Evolutionary conservation across 2,113 vertebrate species (phyloP).

Genomic region (Paramisgurnus dabryanus): DNA sequence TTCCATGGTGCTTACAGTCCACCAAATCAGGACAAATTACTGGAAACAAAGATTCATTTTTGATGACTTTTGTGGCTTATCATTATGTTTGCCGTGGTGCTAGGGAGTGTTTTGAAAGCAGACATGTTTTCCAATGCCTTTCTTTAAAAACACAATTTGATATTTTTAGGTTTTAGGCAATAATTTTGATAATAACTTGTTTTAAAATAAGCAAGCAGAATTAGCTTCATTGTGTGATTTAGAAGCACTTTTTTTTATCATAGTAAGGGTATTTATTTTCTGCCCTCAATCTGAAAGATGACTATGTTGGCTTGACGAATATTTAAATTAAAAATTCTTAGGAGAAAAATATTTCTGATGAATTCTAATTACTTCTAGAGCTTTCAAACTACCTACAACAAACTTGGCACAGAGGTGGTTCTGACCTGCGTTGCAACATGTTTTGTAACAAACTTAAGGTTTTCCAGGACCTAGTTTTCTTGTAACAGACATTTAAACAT

Average conservation of each 20-base stretch:
- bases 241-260: constrained; percentile 81
- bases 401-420: too few relatives aligned
- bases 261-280: constrained; percentile 76
- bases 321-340: neutral
- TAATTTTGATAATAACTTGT: constrained; percentile 62
- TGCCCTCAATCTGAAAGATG: constrained; percentile 66
- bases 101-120: constrained; percentile 82
- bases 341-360: too few relatives aligned
- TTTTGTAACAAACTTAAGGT: too few relatives aligned
- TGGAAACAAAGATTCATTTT: constrained; percentile 81
- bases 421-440: too few relatives aligned
- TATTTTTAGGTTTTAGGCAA: constrained; percentile 48
- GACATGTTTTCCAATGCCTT: constrained; percentile 79
- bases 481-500: too few relatives aligned
- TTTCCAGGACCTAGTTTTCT: too few relatives aligned
- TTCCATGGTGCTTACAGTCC: constrained; percentile 89
- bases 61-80: constrained; percentile 76
- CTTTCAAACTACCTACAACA: too few relatives aligned
- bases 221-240: constrained; percentile 72
- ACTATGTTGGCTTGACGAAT: constrained; percentile 36
- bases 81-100: constrained; percentile 83
- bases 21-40: constrained; percentile 79
- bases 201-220: constrained; percentile 68
- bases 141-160: constrained; percentile 4
- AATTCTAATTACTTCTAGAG: too few relatives aligned